Evolutionary conservation across 2,113 vertebrate genomes (phyloP).

Genomic region (Pterocles burchelli): DNA sequence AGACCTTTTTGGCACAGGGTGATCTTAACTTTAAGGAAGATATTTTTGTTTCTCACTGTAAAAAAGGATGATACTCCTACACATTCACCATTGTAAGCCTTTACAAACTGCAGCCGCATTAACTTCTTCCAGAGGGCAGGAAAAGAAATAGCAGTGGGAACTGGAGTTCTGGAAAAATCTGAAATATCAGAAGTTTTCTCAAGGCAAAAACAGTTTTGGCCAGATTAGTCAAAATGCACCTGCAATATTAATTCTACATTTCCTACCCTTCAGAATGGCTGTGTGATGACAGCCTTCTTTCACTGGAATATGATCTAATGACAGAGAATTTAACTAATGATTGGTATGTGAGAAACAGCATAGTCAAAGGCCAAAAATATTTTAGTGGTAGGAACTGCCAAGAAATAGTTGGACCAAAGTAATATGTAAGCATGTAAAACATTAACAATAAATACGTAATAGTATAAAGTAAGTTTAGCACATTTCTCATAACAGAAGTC

Average conservation of each 20-base stretch:
- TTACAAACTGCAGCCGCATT: accelerated
- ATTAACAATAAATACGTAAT: background rate
- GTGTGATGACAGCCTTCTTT: background rate
- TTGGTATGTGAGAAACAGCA: background rate
- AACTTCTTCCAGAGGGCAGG: background rate
- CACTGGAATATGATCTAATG: background rate
- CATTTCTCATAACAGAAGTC: background rate
- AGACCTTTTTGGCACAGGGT: background rate
- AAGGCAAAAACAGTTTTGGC: background rate
- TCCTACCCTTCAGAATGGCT: background rate
- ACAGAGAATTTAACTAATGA: background rate
- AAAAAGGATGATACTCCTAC: background rate
- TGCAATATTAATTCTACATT: background rate
- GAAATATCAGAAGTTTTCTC: background rate
- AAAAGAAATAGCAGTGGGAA: background rate
- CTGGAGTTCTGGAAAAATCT: background rate
- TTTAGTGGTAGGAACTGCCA: background rate
- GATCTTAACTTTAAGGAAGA: background rate
- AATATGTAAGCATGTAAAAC: background rate
- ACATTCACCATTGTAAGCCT: background rate
- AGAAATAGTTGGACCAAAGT: background rate
- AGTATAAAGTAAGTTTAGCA: background rate
- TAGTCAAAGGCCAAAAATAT: background rate
- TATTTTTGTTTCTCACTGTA: background rate
- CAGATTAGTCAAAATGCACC: background rate